Conservation (phyloP, 2,113 vertebrate genomes). For the Lampris incognitus region DNA sequence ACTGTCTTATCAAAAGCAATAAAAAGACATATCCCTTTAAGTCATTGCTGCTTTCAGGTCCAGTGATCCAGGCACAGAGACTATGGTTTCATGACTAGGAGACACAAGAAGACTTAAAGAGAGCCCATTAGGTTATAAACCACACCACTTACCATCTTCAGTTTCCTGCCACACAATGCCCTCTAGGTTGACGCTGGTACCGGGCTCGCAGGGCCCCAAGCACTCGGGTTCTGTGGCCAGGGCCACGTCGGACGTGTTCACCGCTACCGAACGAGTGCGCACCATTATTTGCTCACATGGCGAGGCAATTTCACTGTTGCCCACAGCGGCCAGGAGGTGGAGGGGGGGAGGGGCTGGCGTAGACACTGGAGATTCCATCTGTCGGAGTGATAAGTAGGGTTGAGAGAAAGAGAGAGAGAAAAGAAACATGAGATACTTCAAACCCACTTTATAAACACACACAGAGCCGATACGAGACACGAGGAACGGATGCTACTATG, state of each 20-base stretch:
- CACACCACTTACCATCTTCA: slow-evolving; percentile 90
- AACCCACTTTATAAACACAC: slow-evolving; percentile 54
- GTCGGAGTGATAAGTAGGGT: slow-evolving; percentile 53
- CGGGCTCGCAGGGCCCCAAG: slow-evolving; percentile 96
- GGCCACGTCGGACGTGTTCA: slow-evolving; percentile 96
- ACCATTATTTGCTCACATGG: slow-evolving; percentile 99
- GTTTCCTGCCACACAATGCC: slow-evolving; percentile 99
- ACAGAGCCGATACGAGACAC: slow-evolving; percentile 52
- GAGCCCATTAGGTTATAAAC: slow-evolving; percentile 9
- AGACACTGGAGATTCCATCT: slow-evolving; percentile 98
- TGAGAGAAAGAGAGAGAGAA: slow-evolving; percentile 30
- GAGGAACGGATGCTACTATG: slow-evolving; percentile 36
- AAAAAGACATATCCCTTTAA: not conserved
- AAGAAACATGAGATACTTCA: slow-evolving; percentile 56
- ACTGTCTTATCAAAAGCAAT: slow-evolving; percentile 6
- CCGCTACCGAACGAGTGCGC: slow-evolving; percentile 94
- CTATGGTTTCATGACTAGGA: slow-evolving; percentile 15
- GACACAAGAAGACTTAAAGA: not conserved
- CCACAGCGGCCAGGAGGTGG: slow-evolving; percentile 91
- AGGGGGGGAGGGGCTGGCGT: slow-evolving; percentile 93
- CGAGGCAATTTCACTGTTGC: slow-evolving; percentile 93
- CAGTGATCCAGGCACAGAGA: not conserved
- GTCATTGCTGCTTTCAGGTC: slow-evolving; percentile 5
- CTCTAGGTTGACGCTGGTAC: slow-evolving; percentile 98
- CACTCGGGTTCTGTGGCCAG: slow-evolving; percentile 96